Evolutionary conservation across 2,888 invertebrate genomes (phyloP), one percentile per base, ranked within the genome.

Genomic region (Melikaiella ostensackeni): DNA sequence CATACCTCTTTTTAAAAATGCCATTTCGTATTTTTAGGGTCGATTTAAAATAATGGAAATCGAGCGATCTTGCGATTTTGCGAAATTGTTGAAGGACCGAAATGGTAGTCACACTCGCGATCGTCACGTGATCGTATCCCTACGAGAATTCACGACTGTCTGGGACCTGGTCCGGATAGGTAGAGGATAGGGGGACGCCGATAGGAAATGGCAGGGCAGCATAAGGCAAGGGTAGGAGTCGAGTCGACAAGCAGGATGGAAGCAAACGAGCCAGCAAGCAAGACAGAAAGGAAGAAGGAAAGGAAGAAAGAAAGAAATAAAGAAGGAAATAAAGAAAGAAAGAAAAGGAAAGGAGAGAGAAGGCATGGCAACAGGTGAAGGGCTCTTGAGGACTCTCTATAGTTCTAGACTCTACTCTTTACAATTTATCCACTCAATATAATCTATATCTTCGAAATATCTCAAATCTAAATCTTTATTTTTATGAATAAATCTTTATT

Each of bases 291-390:
- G 76, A 74, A 66, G 57, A 27, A 55, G 55, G 76, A 74, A 61
- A 74, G 50, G 64, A 76, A 63, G 73, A 73, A 73, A 57, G 42
- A 38, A 33, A 77, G 75, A 59, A 77, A 74, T 62, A 78, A 77
- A 80, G 77, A 77, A 75, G 76, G 77, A 66, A 62, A 77, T 62
- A 73, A 80, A 75, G 73, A 75, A 76, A 73, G 46, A 59, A 77
- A 80, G 79, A 77, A 76, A 75, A 79, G 76, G 42, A 74, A 73
- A 66, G 70, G 75, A 77, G 79, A 81, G 83, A 79, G 80, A 80
- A 79, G 77, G 80, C 80, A 79, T 80, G 82, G 80, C 80, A 84
- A 83, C 80, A 81, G 82, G 81, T 82, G 81, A 80, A 83, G 77
- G 80, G 81, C 82, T 81, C 80, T 80, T 80, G 80, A 78, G 62